Evolutionary conservation across 1,140 invertebrate species (phyloP).

Genomic region (Sarcophaga peregrina): DNA sequence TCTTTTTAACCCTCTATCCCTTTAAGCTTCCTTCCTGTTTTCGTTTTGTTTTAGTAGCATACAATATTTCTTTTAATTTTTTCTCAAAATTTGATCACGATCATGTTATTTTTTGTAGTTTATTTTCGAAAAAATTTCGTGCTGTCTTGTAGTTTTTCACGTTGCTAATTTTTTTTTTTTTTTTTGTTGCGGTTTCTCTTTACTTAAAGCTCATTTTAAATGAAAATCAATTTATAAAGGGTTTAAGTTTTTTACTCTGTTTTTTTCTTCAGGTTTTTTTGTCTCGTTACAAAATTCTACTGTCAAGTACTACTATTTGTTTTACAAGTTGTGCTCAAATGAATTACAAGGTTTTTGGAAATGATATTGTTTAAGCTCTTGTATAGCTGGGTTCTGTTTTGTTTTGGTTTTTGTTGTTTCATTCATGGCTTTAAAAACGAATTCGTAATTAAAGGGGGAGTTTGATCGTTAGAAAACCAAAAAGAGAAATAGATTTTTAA

Average conservation of each 20-base stretch:
- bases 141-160: conserved; percentile 18
- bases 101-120: conserved; percentile 13
- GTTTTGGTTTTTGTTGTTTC: too few species aligned
- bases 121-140: conserved; percentile 24
- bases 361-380: conserved; percentile 1
- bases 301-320: conserved; percentile 27
- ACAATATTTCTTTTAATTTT: not conserved
- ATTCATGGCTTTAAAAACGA: not conserved
- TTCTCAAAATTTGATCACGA: conserved; percentile 35
- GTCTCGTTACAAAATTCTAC: conserved; percentile 11
- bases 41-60: too few species aligned
- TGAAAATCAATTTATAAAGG: conserved; percentile 37
- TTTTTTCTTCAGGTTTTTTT: conserved; percentile 2
- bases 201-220: conserved; percentile 8
- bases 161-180: not conserved
- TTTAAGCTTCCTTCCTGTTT: too few species aligned
- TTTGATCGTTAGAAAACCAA: not conserved
- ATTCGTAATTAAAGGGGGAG: conserved; percentile 6
- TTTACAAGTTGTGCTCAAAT: conserved; percentile 18
- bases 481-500: not conserved
- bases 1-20: not conserved
- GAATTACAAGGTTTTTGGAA: conserved; percentile 24
- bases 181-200: not conserved
- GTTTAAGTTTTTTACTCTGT: not conserved
- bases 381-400: not conserved